Conservation (phyloP, 2,797 vertebrate species). For the Ceryle rudis region DNA sequence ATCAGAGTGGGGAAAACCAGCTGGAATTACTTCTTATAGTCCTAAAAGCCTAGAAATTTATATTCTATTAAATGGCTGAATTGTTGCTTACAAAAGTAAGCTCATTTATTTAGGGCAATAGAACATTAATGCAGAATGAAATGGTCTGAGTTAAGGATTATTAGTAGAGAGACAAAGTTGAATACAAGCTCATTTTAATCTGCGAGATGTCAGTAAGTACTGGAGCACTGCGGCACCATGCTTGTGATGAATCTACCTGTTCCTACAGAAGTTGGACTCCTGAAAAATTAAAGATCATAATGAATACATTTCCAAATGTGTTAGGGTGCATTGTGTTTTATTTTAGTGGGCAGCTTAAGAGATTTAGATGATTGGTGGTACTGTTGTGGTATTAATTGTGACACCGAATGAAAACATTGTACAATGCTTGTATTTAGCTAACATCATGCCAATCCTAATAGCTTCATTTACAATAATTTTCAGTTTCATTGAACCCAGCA, state of each 20-base stretch:
- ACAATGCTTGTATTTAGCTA: not conserved
- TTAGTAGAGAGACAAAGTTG: not conserved
- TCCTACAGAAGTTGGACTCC: not conserved
- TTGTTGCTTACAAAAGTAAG: not conserved
- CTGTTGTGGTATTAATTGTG: not conserved
- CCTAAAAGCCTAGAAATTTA: not conserved
- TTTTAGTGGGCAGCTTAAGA: not conserved
- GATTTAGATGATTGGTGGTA: not conserved
- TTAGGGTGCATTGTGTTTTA: not conserved
- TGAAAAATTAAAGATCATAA: not conserved
- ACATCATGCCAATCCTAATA: not conserved
- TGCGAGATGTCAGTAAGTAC: not conserved
- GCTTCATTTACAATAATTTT: not conserved
- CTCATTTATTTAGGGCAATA: not conserved
- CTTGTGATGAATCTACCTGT: not conserved
- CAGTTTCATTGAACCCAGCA: not conserved
- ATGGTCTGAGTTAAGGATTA: not conserved
- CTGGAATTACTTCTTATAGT: not conserved
- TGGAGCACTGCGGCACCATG: not conserved
- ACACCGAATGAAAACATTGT: not conserved
- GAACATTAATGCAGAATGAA: conserved; percentile 2
- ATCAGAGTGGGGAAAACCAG: not conserved
- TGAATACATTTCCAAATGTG: not conserved
- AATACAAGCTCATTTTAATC: not conserved
- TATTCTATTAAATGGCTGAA: not conserved